phyloP scores from a whole-genome alignment of 1,140 invertebrate species.

The Caenorhabditis latens region DNA sequence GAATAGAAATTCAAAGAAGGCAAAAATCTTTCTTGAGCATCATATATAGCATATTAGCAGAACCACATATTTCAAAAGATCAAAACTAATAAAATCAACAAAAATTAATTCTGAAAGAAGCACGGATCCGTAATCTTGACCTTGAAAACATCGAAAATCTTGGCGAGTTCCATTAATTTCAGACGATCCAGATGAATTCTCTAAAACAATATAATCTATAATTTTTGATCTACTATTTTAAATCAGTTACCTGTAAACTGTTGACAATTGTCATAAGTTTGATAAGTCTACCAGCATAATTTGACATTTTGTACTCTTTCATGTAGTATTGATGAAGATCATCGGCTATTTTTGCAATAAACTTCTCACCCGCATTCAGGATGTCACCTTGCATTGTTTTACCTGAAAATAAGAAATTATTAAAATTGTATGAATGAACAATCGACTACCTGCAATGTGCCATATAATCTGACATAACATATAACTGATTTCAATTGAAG shows the following conservation, averaged over 20 bases:
- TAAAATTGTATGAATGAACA: no score
- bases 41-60: neutral
- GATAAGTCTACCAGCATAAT: slow-evolving; percentile 44
- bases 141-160: slow-evolving; percentile 44
- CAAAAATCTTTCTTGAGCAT: neutral
- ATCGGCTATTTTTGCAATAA: slow-evolving; percentile 33
- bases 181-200: slow-evolving; percentile 29
- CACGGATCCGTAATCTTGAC: slow-evolving; percentile 34
- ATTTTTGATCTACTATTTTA: neutral
- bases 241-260: slow-evolving; percentile 9
- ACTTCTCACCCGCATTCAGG: slow-evolving; percentile 28
- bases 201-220: neutral
- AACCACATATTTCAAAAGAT: neutral
- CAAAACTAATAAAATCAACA: neutral
- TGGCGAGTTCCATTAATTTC: slow-evolving; percentile 27
- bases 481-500: slow-evolving; percentile 32
- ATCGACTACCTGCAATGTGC: neutral
- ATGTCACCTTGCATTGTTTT: slow-evolving; percentile 26
- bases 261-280: slow-evolving; percentile 35
- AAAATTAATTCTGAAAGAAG: slow-evolving; percentile 18
- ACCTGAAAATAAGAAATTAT: neutral
- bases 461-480: slow-evolving; percentile 43
- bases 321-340: slow-evolving; percentile 43
- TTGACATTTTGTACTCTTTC: slow-evolving; percentile 46
- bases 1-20: no score